Conservation (phyloP, 2,888 invertebrate species). For the Idaea biselata region DNA sequence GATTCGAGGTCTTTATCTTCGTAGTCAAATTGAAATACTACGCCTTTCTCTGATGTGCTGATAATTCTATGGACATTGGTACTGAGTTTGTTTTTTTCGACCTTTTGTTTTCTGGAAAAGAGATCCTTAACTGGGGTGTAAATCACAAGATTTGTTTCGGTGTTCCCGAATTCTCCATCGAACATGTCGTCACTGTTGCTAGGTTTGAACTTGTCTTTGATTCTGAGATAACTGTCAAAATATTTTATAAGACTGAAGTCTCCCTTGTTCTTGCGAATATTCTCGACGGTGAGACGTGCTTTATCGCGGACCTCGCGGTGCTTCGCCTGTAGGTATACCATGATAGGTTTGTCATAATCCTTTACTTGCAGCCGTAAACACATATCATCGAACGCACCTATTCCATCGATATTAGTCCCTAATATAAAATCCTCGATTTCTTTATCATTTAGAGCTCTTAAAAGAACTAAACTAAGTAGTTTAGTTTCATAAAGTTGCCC, state of each 20-base stretch:
- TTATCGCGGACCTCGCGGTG: conserved; percentile 41
- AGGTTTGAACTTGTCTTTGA: conserved; percentile 31
- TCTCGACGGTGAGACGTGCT: too few species aligned
- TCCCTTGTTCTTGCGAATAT: too few species aligned
- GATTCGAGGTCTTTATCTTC: conserved; percentile 27
- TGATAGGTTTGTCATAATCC: conserved; percentile 21
- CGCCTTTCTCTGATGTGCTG: conserved; percentile 26
- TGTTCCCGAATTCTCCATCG: conserved; percentile 31
- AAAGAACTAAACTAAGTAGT: conserved; percentile 35
- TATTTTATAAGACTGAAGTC: too few species aligned
- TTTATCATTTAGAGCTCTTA: conserved; percentile 35
- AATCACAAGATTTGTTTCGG: conserved; percentile 38
- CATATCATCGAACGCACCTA: conserved; percentile 45
- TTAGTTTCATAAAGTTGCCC: too few species aligned
- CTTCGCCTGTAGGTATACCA: conserved; percentile 44
- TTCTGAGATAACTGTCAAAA: too few species aligned
- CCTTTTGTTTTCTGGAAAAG: conserved; percentile 29
- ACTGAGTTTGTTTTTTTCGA: conserved; percentile 18
- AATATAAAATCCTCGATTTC: conserved; percentile 35
- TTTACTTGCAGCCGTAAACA: conserved; percentile 36
- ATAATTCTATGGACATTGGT: conserved; percentile 33
- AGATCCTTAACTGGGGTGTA: conserved; percentile 39
- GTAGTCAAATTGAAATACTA: conserved; percentile 36
- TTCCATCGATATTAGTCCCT: too few species aligned
- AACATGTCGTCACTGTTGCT: conserved; percentile 35